Evolutionary conservation across 2,888 invertebrate species (phyloP), one percentile per base, ranked within the genome.

Genomic region (Harpalus rufipes): DNA sequence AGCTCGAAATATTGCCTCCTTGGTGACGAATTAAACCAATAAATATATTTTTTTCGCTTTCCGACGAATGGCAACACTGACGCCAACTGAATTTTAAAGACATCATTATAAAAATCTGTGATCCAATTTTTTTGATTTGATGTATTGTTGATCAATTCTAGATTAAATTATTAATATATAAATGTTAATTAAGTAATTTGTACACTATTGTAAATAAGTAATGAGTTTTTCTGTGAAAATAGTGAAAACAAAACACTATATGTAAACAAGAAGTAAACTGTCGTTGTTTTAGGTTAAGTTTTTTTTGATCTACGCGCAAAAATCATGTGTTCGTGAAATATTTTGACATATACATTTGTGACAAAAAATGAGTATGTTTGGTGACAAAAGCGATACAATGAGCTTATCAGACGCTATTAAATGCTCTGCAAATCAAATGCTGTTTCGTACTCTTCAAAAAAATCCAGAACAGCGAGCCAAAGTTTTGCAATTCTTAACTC

Each of bases 391-490:
- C 32, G 39, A 12, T 6, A 74, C 72, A 44, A 41, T 74, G 72
- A 74, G 72, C 12, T 74, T 74, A 18, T 74, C 72, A 4, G 44
- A 74, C 8, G 72, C 72, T n/a, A 74, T 74, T 7, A 74, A 74
- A 74, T 51, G 12, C 7, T 44, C 44, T 8, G 18, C 72, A 74
- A 41, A 74, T 12, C n/a, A 74, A 44, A 44, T 74, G 72, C 18
- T 74, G 1, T 74, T 80, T 63, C 85, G 85, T 41, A 86, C 85
- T 10, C 61, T 90, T 16, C 86, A 89, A 87, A 88, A 87, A 12
- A 88, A 89, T 86, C 90, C 90, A 12, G 84, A 88, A 7, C 90
- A 89, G 86, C 87, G 88, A n/a, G 87, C 88, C 12, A 85, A 89
- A 61, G 85, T 90, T 39, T 76, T 90, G 74, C 86, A 89, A 81